Percentiles rank a stretch among this genome's conserved stretches.
Conservation (phyloP, 2,797 vertebrate genomes). For the Hydrocynus forskahlii region DNA sequence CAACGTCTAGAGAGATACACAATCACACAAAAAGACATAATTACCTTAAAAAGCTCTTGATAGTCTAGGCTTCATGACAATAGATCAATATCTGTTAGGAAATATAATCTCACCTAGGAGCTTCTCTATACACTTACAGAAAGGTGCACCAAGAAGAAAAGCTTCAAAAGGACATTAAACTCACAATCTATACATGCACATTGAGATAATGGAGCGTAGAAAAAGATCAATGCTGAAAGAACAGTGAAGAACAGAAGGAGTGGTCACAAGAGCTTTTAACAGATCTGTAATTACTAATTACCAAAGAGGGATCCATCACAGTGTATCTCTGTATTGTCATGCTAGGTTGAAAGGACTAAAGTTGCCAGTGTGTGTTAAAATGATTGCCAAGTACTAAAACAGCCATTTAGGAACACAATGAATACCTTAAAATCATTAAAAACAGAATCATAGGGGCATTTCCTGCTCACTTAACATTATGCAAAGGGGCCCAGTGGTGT, state of each 20-base stretch:
- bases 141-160: background rate
- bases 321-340: background rate
- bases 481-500: background rate
- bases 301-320: background rate
- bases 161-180: too few species aligned
- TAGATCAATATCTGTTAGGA: constrained; percentile 14
- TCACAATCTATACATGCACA: too few species aligned
- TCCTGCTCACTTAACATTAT: constrained; percentile 31
- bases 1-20: constrained; percentile 78
- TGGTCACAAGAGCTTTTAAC: too few species aligned
- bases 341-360: background rate
- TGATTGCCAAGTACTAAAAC: too few species aligned
- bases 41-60: constrained; percentile 67
- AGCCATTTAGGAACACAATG: too few species aligned
- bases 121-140: background rate
- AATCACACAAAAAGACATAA: constrained; percentile 65
- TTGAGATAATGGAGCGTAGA: background rate
- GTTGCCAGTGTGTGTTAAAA: too few species aligned
- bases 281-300: background rate
- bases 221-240: background rate
- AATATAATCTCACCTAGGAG: background rate
- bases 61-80: constrained; percentile 46
- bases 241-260: background rate
- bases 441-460: background rate
- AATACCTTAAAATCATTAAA: background rate